phyloP scores from a whole-genome alignment of 2,888 invertebrate species.

The Petrophora chlorosata region DNA sequence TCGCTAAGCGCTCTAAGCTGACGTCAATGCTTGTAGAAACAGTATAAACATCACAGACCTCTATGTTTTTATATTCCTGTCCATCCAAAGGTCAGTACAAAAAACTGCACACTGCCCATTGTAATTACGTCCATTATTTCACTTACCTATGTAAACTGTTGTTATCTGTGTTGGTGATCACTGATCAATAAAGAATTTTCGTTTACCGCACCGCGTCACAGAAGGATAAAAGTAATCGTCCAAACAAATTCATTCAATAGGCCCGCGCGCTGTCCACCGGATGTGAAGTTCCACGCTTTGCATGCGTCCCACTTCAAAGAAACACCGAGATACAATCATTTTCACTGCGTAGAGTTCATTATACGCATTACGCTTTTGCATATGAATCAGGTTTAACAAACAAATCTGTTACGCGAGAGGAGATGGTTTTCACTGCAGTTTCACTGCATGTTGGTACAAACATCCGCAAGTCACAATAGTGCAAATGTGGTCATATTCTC shows the following conservation, averaged over 20 bases:
- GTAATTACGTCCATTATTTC: no score
- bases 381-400: conserved; percentile 24
- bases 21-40: no score
- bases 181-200: no score
- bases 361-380: conserved; percentile 27
- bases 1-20: no score
- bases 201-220: no score
- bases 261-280: conserved; percentile 33
- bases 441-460: conserved; percentile 29
- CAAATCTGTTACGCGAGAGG: conserved; percentile 21
- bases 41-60: no score
- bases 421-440: conserved; percentile 33
- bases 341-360: conserved; percentile 25
- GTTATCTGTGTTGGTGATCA: no score
- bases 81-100: no score
- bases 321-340: conserved; percentile 32
- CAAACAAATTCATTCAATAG: conserved; percentile 27
- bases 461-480: conserved; percentile 13
- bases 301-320: conserved; percentile 14
- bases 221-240: no score
- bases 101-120: no score
- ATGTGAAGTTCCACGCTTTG: conserved; percentile 31
- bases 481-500: conserved; percentile 10
- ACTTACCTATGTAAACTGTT: no score
- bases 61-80: no score